Evolutionary conservation across 2,113 vertebrate genomes (phyloP), one percentile per base, ranked within the genome.

Genomic region (Bujurquina vittata): DNA sequence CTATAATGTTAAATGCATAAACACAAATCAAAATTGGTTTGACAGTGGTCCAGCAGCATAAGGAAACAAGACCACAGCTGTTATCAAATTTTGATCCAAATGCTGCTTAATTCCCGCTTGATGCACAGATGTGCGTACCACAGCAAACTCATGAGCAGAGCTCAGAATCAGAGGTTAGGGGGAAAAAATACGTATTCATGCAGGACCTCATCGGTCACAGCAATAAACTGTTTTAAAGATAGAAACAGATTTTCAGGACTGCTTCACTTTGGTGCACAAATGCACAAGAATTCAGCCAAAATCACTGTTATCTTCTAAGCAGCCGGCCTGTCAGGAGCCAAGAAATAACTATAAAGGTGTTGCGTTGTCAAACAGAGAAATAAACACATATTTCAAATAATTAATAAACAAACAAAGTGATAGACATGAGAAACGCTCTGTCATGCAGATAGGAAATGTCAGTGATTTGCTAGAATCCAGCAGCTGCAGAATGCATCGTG

Each of bases 381-480:
- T 2, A 40, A 91, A 86, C 22, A 23, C 11, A 56, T 58, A 59
- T 57, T 63, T 67, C n/a, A 67, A 65, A 74, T 65, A 74, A 82
- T 75, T 61, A 57, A 75, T 59, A 15, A 31, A 61, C 60, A 56
- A 56, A 77, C 59, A 77, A 62, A 74, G 12, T 55, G 57, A 40
- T n/a, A 49, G 75, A 46, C 2, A 22, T 79, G 75, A 35, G 62
- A 69, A 69, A 69, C 37, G 31, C 58, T 77, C 77, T 29, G 61
- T 79, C 31, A 37, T 72, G 84, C 75, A 73, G 63, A 75, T 22
- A 59, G 37, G 55, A 82, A 62, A 88, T 63, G 73, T 59, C 40
- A 49, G 60, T 17, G 58, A 61, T 81, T 77, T 46, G 75, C 65
- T 57, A 40, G 62, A 52, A 75, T 18, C 81, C 18, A 77, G 57